These are phyloP conservation scores for Gallinago media DNA, from an alignment of 2,113 vertebrate genomes.

Conservation along the genomic window DNA sequence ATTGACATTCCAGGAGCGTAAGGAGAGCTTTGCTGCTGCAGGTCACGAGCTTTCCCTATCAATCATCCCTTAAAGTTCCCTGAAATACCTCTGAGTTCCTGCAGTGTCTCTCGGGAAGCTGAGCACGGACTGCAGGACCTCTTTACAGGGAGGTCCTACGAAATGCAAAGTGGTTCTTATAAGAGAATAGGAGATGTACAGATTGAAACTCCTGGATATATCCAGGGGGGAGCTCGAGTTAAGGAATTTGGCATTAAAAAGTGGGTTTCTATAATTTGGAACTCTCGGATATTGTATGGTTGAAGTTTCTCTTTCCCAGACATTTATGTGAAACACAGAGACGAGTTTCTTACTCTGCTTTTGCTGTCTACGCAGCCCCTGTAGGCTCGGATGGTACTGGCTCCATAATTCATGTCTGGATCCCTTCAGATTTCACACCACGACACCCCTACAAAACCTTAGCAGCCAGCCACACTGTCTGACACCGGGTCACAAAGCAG, in stretches of 20 bases:
- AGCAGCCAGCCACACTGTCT: background rate
- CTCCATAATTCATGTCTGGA: background rate
- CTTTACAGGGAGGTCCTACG: background rate
- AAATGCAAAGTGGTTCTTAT: background rate
- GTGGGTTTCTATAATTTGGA: background rate
- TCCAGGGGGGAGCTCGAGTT: background rate
- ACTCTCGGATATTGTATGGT: background rate
- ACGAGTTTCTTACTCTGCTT: background rate
- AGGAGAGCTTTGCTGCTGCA: background rate
- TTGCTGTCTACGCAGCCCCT: background rate
- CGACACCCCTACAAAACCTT: background rate
- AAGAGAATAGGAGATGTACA: background rate
- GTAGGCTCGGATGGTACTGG: background rate
- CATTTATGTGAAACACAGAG: background rate
- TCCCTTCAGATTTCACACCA: background rate
- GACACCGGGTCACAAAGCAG: background rate
- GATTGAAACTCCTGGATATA: background rate
- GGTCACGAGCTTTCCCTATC: fast-evolving
- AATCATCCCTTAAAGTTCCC: background rate
- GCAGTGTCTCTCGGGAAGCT: background rate
- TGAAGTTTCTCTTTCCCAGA: background rate
- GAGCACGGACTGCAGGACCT: background rate
- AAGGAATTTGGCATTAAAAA: background rate
- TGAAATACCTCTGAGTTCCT: background rate
- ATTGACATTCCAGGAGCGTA: background rate